These are phyloP conservation scores for Ormyrus thymus DNA, from an alignment of 2,888 invertebrate genomes.

Conservation along the genomic window DNA sequence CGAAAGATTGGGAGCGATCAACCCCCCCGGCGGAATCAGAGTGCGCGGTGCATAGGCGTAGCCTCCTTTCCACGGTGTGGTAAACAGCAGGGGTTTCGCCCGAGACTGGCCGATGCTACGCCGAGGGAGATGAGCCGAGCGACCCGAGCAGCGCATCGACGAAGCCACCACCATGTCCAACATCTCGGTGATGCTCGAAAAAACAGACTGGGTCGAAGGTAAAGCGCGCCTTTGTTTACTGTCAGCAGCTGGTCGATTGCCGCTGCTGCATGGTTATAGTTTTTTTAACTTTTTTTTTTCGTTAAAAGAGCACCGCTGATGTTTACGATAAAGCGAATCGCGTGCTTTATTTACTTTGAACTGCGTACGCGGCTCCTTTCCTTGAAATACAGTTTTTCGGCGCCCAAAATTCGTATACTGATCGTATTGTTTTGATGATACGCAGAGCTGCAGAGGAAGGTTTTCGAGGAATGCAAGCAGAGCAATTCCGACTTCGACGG, in stretches of 20 bases:
- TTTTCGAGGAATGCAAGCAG: constrained; percentile 49
- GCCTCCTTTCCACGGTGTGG: too few species aligned
- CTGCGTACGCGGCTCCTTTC: neutral
- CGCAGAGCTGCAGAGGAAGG: constrained; percentile 49
- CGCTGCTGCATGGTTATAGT: neutral
- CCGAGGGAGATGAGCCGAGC: constrained; percentile 13
- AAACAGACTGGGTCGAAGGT: constrained; percentile 49
- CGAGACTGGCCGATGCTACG: constrained; percentile 1
- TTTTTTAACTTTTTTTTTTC: neutral
- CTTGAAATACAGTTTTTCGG: too few species aligned
- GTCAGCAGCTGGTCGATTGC: neutral
- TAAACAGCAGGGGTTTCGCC: constrained; percentile 7
- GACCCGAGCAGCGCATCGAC: constrained; percentile 3
- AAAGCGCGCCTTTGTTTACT: constrained; percentile 8
- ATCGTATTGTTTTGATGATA: neutral
- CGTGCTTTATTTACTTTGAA: neutral
- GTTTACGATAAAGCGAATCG: neutral
- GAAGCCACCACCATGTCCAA: constrained; percentile 37
- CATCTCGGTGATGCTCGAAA: constrained; percentile 6
- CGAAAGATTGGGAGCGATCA: too few species aligned
- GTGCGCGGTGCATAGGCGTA: too few species aligned
- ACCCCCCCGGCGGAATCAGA: too few species aligned
- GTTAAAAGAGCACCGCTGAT: neutral
- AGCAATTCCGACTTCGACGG: neutral
- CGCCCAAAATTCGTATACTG: neutral